phyloP scores from a whole-genome alignment of 2,113 vertebrate genomes.

The Machaerirhynchus nigripectus region DNA sequence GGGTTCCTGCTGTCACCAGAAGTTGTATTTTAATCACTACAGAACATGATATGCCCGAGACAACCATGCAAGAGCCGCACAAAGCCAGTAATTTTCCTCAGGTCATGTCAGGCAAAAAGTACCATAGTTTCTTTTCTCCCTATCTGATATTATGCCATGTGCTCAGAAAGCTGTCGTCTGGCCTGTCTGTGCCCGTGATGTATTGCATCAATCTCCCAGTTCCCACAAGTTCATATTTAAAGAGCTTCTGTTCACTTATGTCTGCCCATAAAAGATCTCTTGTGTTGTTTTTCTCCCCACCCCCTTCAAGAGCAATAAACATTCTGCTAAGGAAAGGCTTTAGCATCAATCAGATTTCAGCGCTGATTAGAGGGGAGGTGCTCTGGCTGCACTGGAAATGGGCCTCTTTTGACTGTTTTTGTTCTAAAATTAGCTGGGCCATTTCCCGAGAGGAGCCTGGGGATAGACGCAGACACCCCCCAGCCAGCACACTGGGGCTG shows the following conservation, averaged over 20 bases:
- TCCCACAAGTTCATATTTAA: conserved; percentile 20
- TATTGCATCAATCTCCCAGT: background rate
- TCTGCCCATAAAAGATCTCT: background rate
- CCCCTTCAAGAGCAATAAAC: conserved; percentile 14
- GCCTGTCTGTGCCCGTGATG: background rate
- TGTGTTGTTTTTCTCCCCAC: background rate
- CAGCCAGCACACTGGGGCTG: background rate
- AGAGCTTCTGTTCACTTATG: conserved; percentile 28
- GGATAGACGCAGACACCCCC: background rate
- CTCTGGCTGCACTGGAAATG: background rate
- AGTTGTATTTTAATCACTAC: conserved; percentile 37
- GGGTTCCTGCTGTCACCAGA: conserved; percentile 12
- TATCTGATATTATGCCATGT: conserved; percentile 8
- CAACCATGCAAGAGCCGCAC: background rate
- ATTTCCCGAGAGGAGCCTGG: conserved; percentile 8
- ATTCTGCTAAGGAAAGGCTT: conserved; percentile 7
- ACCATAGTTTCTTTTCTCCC: background rate
- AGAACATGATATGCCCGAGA: background rate
- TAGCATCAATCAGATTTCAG: conserved; percentile 32
- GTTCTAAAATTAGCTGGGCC: conserved; percentile 58
- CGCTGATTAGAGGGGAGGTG: background rate
- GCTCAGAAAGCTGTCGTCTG: background rate
- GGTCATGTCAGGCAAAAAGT: background rate
- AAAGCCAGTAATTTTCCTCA: conserved; percentile 20
- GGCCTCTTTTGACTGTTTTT: conserved; percentile 13